These are phyloP conservation scores for Neomonachus schauinslandi DNA, from an alignment of 2,113 vertebrate genomes.

Conservation along the genomic window DNA sequence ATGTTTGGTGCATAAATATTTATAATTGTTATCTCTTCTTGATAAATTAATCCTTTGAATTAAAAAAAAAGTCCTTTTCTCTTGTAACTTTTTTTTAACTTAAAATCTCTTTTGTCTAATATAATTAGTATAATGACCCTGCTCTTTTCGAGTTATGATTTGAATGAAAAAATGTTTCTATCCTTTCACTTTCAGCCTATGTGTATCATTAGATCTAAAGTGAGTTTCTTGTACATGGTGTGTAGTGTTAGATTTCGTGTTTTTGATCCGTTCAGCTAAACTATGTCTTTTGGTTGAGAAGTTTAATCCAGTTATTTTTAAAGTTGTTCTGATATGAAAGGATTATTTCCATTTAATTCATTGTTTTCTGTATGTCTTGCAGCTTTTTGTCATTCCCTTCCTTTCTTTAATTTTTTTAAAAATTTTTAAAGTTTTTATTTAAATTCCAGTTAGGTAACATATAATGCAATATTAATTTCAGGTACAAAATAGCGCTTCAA, in stretches of 20 bases:
- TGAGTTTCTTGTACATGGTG: not conserved
- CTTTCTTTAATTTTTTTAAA: not conserved
- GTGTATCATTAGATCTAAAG: not conserved
- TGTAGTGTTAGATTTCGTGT: not conserved
- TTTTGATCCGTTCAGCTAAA: not conserved
- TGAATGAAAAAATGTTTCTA: not conserved
- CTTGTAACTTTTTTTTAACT: not conserved
- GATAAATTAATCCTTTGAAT: not conserved
- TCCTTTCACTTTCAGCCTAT: not conserved
- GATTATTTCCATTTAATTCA: not conserved
- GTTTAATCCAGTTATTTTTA: not conserved
- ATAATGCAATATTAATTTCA: not conserved
- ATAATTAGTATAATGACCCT: not conserved
- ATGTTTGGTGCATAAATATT: not conserved
- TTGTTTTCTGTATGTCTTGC: not conserved
- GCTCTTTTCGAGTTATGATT: not conserved
- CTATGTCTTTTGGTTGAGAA: not conserved
- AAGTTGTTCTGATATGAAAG: not conserved
- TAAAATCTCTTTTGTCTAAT: not conserved
- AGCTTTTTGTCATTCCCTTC: not conserved
- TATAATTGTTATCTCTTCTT: not conserved
- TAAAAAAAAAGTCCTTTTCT: not conserved
- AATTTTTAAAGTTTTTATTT: not conserved
- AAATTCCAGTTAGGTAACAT: not conserved
- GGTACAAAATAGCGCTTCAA: not conserved